Evolutionary conservation across 2,888 invertebrate species (phyloP).

Genomic region (Volucella zonaria): DNA sequence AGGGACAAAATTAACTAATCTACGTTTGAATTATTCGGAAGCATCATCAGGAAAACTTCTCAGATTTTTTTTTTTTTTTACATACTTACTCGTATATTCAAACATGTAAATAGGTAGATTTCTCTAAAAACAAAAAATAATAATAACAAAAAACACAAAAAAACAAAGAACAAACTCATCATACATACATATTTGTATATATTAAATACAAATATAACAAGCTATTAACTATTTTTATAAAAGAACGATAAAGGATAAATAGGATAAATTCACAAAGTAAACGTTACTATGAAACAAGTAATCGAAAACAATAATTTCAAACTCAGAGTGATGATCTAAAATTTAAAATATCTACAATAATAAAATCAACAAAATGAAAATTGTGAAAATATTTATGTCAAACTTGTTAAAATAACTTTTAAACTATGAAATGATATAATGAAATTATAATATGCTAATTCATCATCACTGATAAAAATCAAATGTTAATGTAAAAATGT

Average conservation of each 20-base stretch:
- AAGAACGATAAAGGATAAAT: conserved; percentile 46
- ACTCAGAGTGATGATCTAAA: conserved; percentile 39
- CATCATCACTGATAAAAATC: conserved; percentile 53
- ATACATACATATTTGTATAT: no score
- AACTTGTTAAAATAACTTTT: conserved; percentile 38
- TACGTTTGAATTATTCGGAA: no score
- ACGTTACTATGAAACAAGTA: conserved; percentile 6
- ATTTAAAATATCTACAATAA: no score
- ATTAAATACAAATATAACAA: conserved; percentile 5
- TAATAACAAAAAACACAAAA: conserved; percentile 23
- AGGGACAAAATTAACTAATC: no score
- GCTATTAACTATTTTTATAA: conserved; percentile 65
- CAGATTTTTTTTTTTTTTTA: conserved; percentile 14
- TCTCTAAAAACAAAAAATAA: no score
- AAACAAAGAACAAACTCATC: conserved; percentile 9
- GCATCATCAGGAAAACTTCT: conserved; percentile 15
- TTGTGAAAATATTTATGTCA: conserved; percentile 31
- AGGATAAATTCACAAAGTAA: conserved; percentile 15
- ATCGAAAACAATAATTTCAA: conserved; percentile 45
- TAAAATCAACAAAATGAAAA: not conserved
- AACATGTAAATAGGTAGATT: conserved; percentile 54
- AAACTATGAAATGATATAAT: conserved; percentile 20
- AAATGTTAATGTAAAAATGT: conserved; percentile 60
- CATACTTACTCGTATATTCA: conserved; percentile 11
- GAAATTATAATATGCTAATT: conserved; percentile 21